Base-by-base conservation (phyloP, 2,888 invertebrate genomes). In the Himalopsyche anomala region DNA sequence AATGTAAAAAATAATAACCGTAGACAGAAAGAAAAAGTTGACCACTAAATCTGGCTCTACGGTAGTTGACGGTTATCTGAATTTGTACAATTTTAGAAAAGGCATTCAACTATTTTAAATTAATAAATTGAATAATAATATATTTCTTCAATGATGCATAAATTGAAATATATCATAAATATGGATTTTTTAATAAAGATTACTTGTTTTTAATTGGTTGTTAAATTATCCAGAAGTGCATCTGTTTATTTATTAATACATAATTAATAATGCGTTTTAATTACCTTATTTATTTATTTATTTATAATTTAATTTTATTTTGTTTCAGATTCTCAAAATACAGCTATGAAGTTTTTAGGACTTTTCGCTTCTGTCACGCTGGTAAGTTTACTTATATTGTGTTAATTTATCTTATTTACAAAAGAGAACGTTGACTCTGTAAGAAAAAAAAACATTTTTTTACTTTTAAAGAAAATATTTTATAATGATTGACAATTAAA, bases 21-120 rank as follows among this genome's bases (percentile, higher is more conserved):
- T 62, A 62, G 62, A 51, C 62, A 62, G 4, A 62, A 62, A 62
- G 62, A 62, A 62, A 62, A 62, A 19, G 62, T 62, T 62, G 6
- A 19, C 19, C 62, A 62, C 62, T 62, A 62, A 62, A 62, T 62
- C 19, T 62, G 6, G 62, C 28, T 62, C 8, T 62, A 62, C 15
- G 51, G 62, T 62, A 19, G 19, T 19, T 19, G 28, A 11, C 11
- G 8, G 62, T 19, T 19, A 19, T 62, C 28, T 4, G 9, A 11
- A 62, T 62, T 19, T 62, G 62, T 62, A 19, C 19, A 62, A 62
- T 62, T 62, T 62, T 62, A 62, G 11, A 62, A 62, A 19, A 62
- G 8, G 28, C 62, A 19, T 62, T 19, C 4, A n/a, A 28, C 2
- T 62, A 56, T 62, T 62, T 62, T 62, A 5, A 19, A 19, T 4